These are phyloP conservation scores for Xiphias gladius DNA, from an alignment of 2,113 vertebrate genomes.

Conservation along the genomic window DNA sequence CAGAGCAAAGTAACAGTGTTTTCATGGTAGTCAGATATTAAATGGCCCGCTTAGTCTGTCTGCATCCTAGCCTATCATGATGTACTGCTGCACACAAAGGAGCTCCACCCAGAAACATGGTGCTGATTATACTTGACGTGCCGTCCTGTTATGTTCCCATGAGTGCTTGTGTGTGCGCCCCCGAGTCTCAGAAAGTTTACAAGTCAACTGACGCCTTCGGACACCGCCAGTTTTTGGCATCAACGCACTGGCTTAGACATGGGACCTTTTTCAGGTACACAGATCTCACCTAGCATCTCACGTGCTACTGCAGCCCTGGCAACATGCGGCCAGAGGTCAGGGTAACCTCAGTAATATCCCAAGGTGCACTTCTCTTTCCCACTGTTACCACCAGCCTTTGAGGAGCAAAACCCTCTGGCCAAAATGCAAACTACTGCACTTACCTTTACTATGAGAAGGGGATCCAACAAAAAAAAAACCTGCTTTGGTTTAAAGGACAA, in stretches of 20 bases:
- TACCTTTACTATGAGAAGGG: conserved; percentile 55
- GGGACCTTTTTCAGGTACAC: conserved; percentile 62
- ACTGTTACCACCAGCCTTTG: conserved; percentile 72
- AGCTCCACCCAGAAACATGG: conserved; percentile 63
- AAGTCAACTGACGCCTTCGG: conserved; percentile 46
- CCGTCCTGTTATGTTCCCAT: conserved; percentile 48
- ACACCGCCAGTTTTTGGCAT: conserved; percentile 41
- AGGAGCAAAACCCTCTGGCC: conserved; percentile 66
- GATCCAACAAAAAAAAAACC: conserved; percentile 32
- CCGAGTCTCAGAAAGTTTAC: conserved; percentile 68
- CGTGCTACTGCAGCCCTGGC: conserved; percentile 60
- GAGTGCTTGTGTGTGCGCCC: conserved; percentile 32
- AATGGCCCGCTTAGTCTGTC: conserved; percentile 14
- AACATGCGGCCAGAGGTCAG: conserved; percentile 56
- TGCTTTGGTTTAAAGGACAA: conserved; percentile 34
- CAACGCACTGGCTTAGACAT: conserved; percentile 22
- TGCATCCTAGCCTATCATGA: conserved; percentile 18
- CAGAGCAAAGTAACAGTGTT: conserved; percentile 14
- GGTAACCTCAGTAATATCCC: conserved; percentile 69
- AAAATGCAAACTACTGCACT: conserved; percentile 67
- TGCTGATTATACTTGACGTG: conserved; percentile 74
- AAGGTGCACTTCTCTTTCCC: conserved; percentile 69
- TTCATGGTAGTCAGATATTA: conserved; percentile 18
- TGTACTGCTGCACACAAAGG: conserved; percentile 43
- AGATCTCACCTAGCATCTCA: conserved; percentile 33